Conservation (phyloP, 2,888 invertebrate genomes). For the Abscondita cerata region DNA sequence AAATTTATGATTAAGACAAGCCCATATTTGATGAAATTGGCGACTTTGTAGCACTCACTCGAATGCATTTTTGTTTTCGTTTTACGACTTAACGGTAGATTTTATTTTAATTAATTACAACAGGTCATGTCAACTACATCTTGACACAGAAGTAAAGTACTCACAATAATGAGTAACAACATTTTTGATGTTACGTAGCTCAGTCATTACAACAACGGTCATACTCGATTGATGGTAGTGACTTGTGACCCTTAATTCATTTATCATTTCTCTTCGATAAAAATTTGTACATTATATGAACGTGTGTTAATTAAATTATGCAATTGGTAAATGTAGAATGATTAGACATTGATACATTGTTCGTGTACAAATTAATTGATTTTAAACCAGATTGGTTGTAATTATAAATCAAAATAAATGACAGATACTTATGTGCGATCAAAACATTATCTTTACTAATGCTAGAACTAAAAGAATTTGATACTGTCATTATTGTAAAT, state of each 20-base stretch:
- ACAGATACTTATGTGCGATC: too few species aligned
- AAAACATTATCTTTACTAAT: too few species aligned
- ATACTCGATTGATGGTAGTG: slow-evolving; percentile 25
- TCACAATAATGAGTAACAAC: slow-evolving; percentile 10
- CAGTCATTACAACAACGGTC: slow-evolving; percentile 23
- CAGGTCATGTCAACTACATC: not conserved
- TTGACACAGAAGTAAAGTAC: not conserved
- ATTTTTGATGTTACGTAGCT: slow-evolving; percentile 15
- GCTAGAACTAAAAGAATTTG: slow-evolving; percentile 4
- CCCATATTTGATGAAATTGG: too few species aligned
- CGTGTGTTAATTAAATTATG: too few species aligned
- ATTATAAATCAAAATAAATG: too few species aligned
- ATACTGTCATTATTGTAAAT: not conserved
- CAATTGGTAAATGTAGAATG: too few species aligned
- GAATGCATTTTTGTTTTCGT: not conserved
- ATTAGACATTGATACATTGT: too few species aligned
- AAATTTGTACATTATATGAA: too few species aligned
- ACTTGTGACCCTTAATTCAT: slow-evolving; percentile 19
- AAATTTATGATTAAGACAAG: too few species aligned
- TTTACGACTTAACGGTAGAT: slow-evolving; percentile 4
- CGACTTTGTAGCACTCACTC: too few species aligned
- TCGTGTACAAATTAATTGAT: too few species aligned
- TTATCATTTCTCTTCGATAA: slow-evolving; percentile 10
- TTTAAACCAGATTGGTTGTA: too few species aligned
- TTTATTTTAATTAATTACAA: slow-evolving; percentile 5